Evolutionary conservation across 1,140 invertebrate genomes (phyloP).

Genomic region (Sarcophaga peregrina): DNA sequence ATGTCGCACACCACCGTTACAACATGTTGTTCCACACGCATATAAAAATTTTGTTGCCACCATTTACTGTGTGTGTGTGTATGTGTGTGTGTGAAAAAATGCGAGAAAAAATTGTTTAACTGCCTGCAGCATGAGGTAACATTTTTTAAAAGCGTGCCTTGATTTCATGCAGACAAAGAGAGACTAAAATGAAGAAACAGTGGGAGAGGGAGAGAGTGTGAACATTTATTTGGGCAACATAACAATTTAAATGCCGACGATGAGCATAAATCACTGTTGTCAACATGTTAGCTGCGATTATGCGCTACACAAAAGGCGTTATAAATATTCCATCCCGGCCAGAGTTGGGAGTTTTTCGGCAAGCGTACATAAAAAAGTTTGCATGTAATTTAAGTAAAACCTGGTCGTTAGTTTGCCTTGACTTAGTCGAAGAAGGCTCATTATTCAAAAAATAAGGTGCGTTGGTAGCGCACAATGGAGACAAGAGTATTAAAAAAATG

Average conservation of each 20-base stretch:
- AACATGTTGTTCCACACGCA: neutral
- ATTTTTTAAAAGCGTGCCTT: slow-evolving; percentile 31
- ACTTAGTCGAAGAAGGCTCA: neutral
- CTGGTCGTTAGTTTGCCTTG: neutral
- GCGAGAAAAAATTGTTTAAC: slow-evolving; percentile 20
- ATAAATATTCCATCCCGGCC: neutral
- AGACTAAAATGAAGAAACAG: no score
- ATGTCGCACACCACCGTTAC: neutral
- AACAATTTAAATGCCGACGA: slow-evolving; percentile 40
- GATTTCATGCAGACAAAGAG: neutral
- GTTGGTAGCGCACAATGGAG: neutral
- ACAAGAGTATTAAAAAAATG: slow-evolving; percentile 4
- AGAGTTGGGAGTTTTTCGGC: neutral
- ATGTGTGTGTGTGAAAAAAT: neutral
- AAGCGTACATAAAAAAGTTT: neutral
- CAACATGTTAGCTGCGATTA: slow-evolving; percentile 38
- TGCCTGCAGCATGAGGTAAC: slow-evolving; percentile 25
- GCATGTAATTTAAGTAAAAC: slow-evolving; percentile 19
- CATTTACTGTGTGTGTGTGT: no score
- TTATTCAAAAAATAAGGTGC: neutral
- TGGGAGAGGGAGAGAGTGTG: neutral
- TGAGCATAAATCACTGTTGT: slow-evolving; percentile 40
- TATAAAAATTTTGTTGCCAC: neutral
- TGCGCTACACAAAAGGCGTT: slow-evolving; percentile 7
- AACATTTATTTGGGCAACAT: slow-evolving; percentile 39